phyloP scores from a whole-genome alignment of 2,888 invertebrate species.

The Mythimna impura region DNA sequence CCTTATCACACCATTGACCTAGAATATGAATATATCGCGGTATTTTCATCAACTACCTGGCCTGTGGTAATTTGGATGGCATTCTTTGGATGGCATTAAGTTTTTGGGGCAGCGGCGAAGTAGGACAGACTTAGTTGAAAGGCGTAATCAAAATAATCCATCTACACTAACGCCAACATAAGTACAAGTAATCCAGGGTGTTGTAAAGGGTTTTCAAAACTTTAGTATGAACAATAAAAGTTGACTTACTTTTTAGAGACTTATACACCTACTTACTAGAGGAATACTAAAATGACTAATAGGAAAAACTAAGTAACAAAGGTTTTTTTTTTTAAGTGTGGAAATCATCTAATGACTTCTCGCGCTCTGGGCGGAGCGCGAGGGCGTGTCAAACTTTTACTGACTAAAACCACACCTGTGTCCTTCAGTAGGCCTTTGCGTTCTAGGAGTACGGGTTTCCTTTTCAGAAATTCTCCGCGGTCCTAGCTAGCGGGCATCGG shows the following conservation, averaged over 20 bases:
- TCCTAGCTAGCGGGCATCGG: too few species aligned
- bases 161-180: slow-evolving; percentile 3
- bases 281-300: background rate
- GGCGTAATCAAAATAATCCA: slow-evolving; percentile 28
- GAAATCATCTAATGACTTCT: too few species aligned
- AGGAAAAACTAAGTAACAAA: background rate
- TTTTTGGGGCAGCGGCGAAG: slow-evolving; percentile 36
- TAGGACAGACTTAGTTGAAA: slow-evolving; percentile 38
- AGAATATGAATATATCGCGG: slow-evolving; percentile 53
- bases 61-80: slow-evolving; percentile 43
- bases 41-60: slow-evolving; percentile 39
- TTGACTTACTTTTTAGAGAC: background rate
- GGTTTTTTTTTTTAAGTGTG: too few species aligned
- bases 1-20: slow-evolving; percentile 56
- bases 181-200: background rate
- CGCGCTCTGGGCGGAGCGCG: too few species aligned
- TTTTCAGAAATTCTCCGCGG: too few species aligned
- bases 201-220: background rate
- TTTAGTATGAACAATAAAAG: background rate
- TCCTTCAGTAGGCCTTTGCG: too few species aligned
- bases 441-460: too few species aligned
- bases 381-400: too few species aligned
- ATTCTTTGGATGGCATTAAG: slow-evolving; percentile 54
- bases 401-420: too few species aligned
- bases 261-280: background rate